Evolutionary conservation across 2,888 invertebrate genomes (phyloP).

Genomic region (Caradrina kadenii): DNA sequence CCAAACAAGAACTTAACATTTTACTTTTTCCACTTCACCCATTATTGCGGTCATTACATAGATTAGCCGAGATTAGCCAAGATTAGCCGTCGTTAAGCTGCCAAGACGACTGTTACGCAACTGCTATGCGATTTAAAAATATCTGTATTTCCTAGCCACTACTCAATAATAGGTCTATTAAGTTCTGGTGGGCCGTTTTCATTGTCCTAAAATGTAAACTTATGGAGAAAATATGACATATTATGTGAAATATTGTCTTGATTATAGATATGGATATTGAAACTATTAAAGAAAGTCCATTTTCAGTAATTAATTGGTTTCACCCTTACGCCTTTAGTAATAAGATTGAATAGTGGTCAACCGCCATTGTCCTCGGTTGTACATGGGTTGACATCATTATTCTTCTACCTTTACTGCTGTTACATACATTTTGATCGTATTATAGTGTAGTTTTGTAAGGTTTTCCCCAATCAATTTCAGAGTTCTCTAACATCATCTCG

Average conservation of each 20-base stretch:
- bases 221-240: neutral
- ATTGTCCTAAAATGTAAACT: slow-evolving; percentile 41
- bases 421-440: too few relatives aligned
- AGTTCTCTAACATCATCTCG: too few relatives aligned
- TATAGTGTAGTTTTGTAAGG: too few relatives aligned
- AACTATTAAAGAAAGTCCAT: too few relatives aligned
- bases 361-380: too few relatives aligned
- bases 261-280: too few relatives aligned
- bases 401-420: too few relatives aligned
- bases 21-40: slow-evolving; percentile 46
- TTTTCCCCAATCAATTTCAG: too few relatives aligned
- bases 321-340: too few relatives aligned
- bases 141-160: slow-evolving; percentile 66
- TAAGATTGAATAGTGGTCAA: too few relatives aligned
- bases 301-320: too few relatives aligned
- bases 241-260: neutral
- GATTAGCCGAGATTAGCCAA: slow-evolving; percentile 57
- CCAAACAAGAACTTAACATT: slow-evolving; percentile 47
- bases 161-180: slow-evolving; percentile 70
- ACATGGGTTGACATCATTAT: too few relatives aligned
- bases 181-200: slow-evolving; percentile 50
- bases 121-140: slow-evolving; percentile 66
- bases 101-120: slow-evolving; percentile 66
- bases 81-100: slow-evolving; percentile 68
- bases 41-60: slow-evolving; percentile 61